Evolutionary conservation across 2,113 vertebrate genomes (phyloP).

Genomic region (Litocranius walleri): DNA sequence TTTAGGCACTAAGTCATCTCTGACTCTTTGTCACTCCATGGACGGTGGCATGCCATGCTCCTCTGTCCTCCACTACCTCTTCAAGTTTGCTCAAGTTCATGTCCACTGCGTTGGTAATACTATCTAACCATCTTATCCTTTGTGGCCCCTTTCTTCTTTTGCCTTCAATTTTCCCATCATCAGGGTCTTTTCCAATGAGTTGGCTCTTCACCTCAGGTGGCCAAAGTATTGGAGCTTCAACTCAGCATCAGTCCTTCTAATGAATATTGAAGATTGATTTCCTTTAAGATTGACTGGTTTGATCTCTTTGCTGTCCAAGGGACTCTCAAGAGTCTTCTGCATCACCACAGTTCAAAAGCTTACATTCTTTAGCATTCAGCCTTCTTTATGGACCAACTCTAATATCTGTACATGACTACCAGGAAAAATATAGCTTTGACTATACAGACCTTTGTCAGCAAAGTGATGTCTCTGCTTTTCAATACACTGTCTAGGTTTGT

Average conservation of each 20-base stretch:
- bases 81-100: not conserved
- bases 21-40: not conserved
- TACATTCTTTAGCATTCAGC: not conserved
- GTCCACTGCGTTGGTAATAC: not conserved
- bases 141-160: not conserved
- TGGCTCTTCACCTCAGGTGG: not conserved
- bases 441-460: not conserved
- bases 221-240: not conserved
- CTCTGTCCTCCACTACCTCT: not conserved
- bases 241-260: not conserved
- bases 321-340: not conserved
- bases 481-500: not conserved
- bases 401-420: not conserved
- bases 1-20: not conserved
- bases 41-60: not conserved
- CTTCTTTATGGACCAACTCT: not conserved
- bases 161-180: not conserved
- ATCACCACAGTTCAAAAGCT: not conserved
- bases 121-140: not conserved
- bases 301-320: not conserved
- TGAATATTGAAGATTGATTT: not conserved
- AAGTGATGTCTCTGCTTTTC: not conserved
- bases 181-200: not conserved
- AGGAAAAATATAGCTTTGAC: not conserved
- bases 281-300: not conserved